Conservation (phyloP, 2,888 invertebrate species). For the Rhimphoctona megacephalus region DNA sequence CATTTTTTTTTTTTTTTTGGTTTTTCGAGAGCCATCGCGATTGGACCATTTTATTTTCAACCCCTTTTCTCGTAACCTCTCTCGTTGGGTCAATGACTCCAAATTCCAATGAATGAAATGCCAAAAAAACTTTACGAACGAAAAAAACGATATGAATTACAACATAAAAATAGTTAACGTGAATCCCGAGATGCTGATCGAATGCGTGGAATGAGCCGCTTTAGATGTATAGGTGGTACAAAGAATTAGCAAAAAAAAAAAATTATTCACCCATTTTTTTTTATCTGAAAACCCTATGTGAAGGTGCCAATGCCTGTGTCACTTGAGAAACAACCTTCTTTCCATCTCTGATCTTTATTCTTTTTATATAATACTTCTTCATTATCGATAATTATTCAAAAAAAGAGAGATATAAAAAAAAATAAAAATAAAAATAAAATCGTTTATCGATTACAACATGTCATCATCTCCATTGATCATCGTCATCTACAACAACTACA, state of each 20-base stretch:
- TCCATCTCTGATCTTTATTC: conserved; percentile 61
- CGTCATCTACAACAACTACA: conserved; percentile 72
- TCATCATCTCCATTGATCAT: conserved; percentile 71
- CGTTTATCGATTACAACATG: conserved; percentile 66
- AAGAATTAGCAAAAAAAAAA: conserved; percentile 83
- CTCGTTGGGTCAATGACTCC: neutral
- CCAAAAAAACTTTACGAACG: conserved; percentile 29
- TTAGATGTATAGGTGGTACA: conserved; percentile 86
- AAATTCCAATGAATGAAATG: neutral
- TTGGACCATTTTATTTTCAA: neutral
- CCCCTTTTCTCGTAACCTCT: conserved; percentile 8
- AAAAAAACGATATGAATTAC: conserved; percentile 29
- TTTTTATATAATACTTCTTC: conserved; percentile 51
- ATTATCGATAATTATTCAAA: conserved; percentile 47
- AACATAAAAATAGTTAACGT: conserved; percentile 66
- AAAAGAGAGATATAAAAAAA: conserved; percentile 35
- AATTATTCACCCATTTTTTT: conserved; percentile 23
- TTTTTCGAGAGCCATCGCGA: conserved; percentile 29
- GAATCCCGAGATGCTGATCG: conserved; percentile 79
- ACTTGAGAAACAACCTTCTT: conserved; percentile 61
- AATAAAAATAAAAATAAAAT: conserved; percentile 22
- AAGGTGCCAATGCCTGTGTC: conserved; percentile 75
- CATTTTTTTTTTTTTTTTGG: neutral
- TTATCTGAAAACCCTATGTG: conserved; percentile 84
- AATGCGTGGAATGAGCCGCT: conserved; percentile 84